phyloP scores from a whole-genome alignment of 2,888 invertebrate species.

The Drosophila macrospina region DNA sequence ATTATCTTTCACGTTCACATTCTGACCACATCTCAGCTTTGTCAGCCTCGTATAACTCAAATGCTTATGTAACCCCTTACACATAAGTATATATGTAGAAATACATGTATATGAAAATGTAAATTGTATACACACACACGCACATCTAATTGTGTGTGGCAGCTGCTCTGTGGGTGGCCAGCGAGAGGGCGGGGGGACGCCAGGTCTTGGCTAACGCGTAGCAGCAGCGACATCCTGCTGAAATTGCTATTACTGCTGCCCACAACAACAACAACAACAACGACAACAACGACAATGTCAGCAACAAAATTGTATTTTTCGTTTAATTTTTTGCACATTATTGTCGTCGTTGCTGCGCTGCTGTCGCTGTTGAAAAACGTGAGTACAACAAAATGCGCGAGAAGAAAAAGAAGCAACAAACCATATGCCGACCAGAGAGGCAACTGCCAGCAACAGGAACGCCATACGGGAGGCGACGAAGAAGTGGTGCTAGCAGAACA shows the following conservation, averaged over 20 bases:
- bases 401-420: conserved; percentile 26
- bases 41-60: conserved; percentile 10
- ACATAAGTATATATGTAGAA: background rate
- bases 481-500: conserved; percentile 35
- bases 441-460: conserved; percentile 1
- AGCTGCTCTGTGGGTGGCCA: conserved; percentile 9
- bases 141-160: conserved; percentile 7
- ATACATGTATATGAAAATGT: conserved; percentile 4
- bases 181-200: background rate
- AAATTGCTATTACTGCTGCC: conserved; percentile 15
- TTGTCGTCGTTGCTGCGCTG: conserved; percentile 28
- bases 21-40: background rate
- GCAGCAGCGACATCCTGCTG: conserved; percentile 37
- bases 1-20: conserved; percentile 5
- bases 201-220: conserved; percentile 23
- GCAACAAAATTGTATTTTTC: conserved; percentile 41
- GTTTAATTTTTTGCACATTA: conserved; percentile 53
- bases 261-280: conserved; percentile 14
- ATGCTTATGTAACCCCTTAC: conserved; percentile 6
- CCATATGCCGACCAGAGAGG: conserved; percentile 37
- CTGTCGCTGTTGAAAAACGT: conserved; percentile 33
- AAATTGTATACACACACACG: conserved; percentile 1
- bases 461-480: background rate
- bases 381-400: conserved; percentile 45
- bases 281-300: conserved; percentile 12